Percentiles rank a stretch among this genome's conserved stretches.
Conservation (phyloP, 37 sponge, comb jelly and placozoan genomes). For the Bolinopsis microptera region DNA sequence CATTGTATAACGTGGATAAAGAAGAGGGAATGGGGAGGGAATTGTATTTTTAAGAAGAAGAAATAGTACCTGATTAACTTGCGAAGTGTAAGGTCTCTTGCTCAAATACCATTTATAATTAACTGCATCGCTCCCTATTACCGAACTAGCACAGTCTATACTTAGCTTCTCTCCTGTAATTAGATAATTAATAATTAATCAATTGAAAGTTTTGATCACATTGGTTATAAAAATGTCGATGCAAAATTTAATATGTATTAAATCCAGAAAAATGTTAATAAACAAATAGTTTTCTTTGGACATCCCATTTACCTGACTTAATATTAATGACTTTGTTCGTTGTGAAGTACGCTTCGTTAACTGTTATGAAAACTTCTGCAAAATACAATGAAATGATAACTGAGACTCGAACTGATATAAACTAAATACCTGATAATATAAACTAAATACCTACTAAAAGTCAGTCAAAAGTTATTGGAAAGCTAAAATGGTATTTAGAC, state of each 20-base stretch:
- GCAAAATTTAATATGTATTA: too few species aligned
- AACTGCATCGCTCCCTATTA: conserved; percentile 8
- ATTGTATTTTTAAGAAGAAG: not conserved
- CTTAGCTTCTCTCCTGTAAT: not conserved
- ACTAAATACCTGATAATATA: too few species aligned
- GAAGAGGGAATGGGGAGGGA: not conserved
- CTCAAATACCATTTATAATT: conserved; percentile 44
- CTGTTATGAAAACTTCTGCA: conserved; percentile 44
- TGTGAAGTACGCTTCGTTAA: conserved; percentile 13
- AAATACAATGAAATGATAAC: not conserved
- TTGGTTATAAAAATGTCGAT: too few species aligned
- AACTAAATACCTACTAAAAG: too few species aligned
- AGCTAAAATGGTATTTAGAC: too few species aligned
- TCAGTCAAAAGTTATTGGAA: too few species aligned
- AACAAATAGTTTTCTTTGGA: not conserved
- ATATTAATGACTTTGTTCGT: not conserved
- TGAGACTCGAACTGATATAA: too few species aligned
- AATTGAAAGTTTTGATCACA: too few species aligned
- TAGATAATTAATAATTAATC: not conserved
- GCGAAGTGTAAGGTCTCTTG: conserved; percentile 21
- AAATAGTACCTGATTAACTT: not conserved
- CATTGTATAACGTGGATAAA: too few species aligned
- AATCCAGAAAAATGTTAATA: too few species aligned
- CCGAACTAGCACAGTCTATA: conserved; percentile 43
- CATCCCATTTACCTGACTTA: not conserved